Evolutionary conservation across 1,140 invertebrate species (phyloP).

Genomic region (Aphelinus atriplicis): DNA sequence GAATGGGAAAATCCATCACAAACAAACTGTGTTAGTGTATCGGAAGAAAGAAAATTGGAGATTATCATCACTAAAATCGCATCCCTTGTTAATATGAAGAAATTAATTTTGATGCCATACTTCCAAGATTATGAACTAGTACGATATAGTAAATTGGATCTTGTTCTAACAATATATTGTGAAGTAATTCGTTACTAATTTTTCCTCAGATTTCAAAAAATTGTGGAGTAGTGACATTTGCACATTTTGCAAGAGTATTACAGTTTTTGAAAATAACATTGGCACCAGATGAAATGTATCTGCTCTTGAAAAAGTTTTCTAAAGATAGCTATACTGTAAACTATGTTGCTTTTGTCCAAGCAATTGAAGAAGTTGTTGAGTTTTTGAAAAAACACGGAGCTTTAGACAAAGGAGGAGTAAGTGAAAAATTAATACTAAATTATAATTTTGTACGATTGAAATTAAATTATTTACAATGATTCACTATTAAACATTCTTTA

Average conservation of each 20-base stretch:
- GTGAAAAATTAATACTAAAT: constrained; percentile 67
- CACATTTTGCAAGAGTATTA: constrained; percentile 76
- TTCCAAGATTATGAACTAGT: constrained; percentile 82
- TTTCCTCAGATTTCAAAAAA: constrained; percentile 73
- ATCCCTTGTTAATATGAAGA: constrained; percentile 63
- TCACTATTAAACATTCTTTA: too few species aligned
- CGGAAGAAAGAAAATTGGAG: constrained; percentile 72
- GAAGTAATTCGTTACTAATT: too few species aligned
- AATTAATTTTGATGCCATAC: constrained; percentile 73
- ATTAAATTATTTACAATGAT: too few species aligned
- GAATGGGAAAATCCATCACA: constrained; percentile 73
- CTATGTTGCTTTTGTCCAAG: constrained; percentile 76
- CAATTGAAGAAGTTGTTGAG: constrained; percentile 63
- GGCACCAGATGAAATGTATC: constrained; percentile 72
- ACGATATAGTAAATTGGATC: neutral
- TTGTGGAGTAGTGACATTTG: constrained; percentile 74
- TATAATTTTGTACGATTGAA: too few species aligned
- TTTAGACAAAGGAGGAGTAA: constrained; percentile 14
- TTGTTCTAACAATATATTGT: too few species aligned
- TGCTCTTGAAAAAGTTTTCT: constrained; percentile 75
- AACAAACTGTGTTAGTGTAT: constrained; percentile 69
- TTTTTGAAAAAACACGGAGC: constrained; percentile 62
- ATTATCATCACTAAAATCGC: constrained; percentile 76
- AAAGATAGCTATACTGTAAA: constrained; percentile 77
- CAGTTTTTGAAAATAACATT: constrained; percentile 73